Conservation (phyloP, 1,140 invertebrate genomes). For the Dendroctonus valens region DNA sequence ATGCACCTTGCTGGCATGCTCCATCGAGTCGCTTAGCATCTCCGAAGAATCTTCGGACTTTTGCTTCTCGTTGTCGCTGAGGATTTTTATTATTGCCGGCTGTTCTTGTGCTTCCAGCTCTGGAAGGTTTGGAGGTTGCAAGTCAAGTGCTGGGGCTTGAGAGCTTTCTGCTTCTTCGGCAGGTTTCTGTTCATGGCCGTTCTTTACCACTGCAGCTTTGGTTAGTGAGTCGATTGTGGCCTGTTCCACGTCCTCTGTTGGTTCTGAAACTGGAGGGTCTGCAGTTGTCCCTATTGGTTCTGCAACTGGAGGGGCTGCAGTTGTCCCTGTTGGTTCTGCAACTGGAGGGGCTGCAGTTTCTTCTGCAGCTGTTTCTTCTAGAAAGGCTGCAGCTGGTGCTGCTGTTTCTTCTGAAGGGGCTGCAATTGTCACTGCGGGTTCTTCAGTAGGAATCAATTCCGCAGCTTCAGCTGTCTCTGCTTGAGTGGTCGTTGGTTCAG, state of each 20-base stretch:
- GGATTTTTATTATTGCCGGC: conserved; percentile 23
- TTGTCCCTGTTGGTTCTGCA: too few relatives aligned
- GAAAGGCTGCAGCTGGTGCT: conserved; percentile 8
- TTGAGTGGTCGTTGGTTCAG: background rate
- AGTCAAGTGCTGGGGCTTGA: background rate
- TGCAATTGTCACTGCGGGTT: background rate
- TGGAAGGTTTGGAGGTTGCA: conserved; percentile 4
- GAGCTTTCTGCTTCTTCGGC: background rate
- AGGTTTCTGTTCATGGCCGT: too few relatives aligned
- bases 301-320: background rate
- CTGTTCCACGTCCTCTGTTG: background rate
- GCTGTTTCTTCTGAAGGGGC: conserved; percentile 9
- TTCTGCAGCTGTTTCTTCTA: background rate
- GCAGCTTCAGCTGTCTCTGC: background rate
- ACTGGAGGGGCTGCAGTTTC: too few relatives aligned
- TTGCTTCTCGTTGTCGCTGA: conserved; percentile 10
- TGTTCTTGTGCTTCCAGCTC: background rate
- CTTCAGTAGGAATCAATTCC: background rate
- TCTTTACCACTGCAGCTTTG: conserved; percentile 3
- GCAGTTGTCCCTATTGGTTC: too few relatives aligned
- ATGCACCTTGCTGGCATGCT: conserved; percentile 36
- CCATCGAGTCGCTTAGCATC: conserved; percentile 16
- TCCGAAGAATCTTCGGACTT: conserved; percentile 21
- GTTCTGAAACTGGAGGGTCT: background rate
- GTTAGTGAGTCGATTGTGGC: conserved; percentile 1